Conservation (phyloP, 2,797 vertebrate genomes). For the Acropternis orthonyx region DNA sequence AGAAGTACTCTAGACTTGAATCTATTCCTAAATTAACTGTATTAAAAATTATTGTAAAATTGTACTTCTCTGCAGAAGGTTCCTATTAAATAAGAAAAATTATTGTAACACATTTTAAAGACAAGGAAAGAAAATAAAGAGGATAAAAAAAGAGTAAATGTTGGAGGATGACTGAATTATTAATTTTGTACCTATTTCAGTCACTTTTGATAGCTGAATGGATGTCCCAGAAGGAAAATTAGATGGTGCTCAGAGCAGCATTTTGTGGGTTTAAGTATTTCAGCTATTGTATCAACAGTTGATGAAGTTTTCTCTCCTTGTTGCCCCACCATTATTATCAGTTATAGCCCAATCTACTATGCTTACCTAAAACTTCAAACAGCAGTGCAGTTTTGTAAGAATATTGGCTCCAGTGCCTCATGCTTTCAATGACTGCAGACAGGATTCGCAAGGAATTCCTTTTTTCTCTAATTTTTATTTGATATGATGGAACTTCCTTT, state of each 20-base stretch:
- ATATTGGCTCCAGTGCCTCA: conserved; percentile 92
- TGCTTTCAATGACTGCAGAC: conserved; percentile 87
- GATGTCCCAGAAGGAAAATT: not conserved
- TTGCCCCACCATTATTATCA: not conserved
- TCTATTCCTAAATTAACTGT: not conserved
- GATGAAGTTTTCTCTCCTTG: not conserved
- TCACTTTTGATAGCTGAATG: not conserved
- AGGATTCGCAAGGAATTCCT: conserved; percentile 86
- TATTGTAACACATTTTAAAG: not conserved
- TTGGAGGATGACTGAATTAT: not conserved
- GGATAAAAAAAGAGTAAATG: not conserved
- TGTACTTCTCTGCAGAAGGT: not conserved
- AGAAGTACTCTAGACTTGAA: not conserved
- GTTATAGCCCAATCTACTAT: not conserved
- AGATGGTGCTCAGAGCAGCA: not conserved
- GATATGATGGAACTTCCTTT: conserved; percentile 67
- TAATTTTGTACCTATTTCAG: not conserved
- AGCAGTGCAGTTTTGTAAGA: conserved; percentile 80
- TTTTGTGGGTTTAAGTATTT: not conserved
- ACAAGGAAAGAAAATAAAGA: not conserved
- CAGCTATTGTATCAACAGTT: not conserved
- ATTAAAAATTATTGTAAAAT: not conserved
- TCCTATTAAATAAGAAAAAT: not conserved
- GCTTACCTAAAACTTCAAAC: conserved; percentile 92
- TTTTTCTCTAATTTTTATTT: conserved; percentile 74